These are phyloP conservation scores for Silurus lanzhouensis DNA, from an alignment of 2,797 vertebrate genomes.

Conservation along the genomic window DNA sequence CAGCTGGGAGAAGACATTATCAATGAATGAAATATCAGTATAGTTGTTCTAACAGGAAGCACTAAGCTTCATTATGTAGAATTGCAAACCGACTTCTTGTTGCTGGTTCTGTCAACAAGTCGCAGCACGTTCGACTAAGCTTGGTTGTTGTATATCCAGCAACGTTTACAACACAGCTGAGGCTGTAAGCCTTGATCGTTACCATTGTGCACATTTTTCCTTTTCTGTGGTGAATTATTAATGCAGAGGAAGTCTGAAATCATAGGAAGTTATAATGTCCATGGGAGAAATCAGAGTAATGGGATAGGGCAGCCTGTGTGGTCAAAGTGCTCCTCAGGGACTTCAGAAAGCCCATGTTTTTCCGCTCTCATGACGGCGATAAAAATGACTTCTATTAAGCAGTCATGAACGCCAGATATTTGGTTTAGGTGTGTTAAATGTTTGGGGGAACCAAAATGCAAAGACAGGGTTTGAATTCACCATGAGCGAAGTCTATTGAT, in stretches of 20 bases:
- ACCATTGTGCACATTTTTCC: background rate
- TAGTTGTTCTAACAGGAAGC: background rate
- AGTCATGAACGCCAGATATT: background rate
- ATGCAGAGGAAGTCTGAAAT: background rate
- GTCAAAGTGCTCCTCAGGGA: background rate
- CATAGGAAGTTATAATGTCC: background rate
- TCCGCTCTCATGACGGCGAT: background rate
- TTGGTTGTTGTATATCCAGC: background rate
- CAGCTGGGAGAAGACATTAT: background rate
- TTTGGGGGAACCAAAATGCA: background rate
- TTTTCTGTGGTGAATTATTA: too few relatives aligned
- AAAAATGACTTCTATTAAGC: background rate
- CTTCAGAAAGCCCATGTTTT: background rate
- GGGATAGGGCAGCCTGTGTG: background rate
- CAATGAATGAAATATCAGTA: background rate
- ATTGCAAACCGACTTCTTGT: background rate
- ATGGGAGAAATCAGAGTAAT: background rate
- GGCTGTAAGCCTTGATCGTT: background rate
- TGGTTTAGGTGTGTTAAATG: background rate
- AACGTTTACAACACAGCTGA: background rate
- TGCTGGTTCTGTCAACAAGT: background rate
- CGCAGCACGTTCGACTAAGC: background rate
- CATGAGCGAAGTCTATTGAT: background rate
- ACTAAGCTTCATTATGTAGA: background rate
- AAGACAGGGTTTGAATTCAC: background rate